A percentile compares a stretch with the other conserved stretches of the same genome.
These are phyloP conservation scores for Drosophila anomalata DNA, from an alignment of 2,888 invertebrate species.

Conservation along the genomic window DNA sequence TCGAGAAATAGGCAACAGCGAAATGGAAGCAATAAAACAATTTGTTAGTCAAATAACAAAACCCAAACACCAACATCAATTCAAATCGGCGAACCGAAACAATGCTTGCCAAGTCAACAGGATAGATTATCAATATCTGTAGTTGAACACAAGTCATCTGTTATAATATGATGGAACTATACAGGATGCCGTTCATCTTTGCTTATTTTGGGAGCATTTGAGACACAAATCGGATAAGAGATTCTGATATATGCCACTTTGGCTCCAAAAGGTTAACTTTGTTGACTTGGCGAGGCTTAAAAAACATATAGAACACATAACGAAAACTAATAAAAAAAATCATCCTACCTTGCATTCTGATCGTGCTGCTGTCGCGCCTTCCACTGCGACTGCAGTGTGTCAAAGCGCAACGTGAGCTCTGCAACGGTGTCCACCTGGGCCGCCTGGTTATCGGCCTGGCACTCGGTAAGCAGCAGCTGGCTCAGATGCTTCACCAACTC, in stretches of 20 bases:
- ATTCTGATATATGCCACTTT: constrained; percentile 37
- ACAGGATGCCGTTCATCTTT: constrained; percentile 45
- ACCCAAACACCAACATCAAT: constrained; percentile 58
- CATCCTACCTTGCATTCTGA: constrained; percentile 89
- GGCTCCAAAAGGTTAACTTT: constrained; percentile 16
- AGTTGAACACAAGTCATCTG: constrained; percentile 45
- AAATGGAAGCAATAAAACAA: constrained; percentile 69
- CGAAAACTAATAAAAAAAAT: not conserved
- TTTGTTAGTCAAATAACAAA: constrained; percentile 60
- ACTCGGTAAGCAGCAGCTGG: constrained; percentile 90
- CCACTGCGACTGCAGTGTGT: constrained; percentile 88
- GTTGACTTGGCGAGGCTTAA: constrained; percentile 1
- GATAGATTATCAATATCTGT: constrained; percentile 1
- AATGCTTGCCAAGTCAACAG: constrained; percentile 16
- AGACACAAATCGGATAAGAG: constrained; percentile 23
- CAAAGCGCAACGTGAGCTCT: constrained; percentile 88
- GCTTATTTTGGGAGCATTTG: constrained; percentile 40
- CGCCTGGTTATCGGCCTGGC: constrained; percentile 87
- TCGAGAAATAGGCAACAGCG: constrained; percentile 42
- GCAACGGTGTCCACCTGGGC: constrained; percentile 88
- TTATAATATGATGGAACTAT: constrained; percentile 33
- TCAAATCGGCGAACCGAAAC: constrained; percentile 6
- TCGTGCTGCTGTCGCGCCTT: constrained; percentile 91
- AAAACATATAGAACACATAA: not conserved
- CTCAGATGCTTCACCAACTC: constrained; percentile 93